Base-by-base conservation (phyloP, 2,888 invertebrate species). In the Drosophila atripex region DNA sequence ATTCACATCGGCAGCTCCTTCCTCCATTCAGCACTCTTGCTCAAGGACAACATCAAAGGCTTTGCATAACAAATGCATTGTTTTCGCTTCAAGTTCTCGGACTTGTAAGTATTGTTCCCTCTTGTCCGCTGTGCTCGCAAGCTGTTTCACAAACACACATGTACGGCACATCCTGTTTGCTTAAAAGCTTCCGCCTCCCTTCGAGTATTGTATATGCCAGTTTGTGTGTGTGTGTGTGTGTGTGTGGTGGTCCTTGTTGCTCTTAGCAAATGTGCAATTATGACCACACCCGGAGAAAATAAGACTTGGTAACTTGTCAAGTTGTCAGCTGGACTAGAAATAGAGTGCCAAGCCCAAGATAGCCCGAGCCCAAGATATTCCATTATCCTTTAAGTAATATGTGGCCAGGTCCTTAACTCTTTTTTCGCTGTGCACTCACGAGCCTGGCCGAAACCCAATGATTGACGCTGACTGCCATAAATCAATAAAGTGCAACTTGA, bases 11-110 rank as follows among this genome's bases (percentile, higher is more conserved):
- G 9, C 23, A 60, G 45, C 61, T 55, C 52, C 69, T 58, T 68
- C 52, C 73, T 79, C 77, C 73, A 76, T 70, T 75, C 75, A 66
- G 58, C 46, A 51, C 41, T 47, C 25, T 54, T 23, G 47, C 16
- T 50, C 57, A 86, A 82, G 86, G 86, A 78, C 76, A 77, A 65
- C 82, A 78, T 80, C 82, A 86, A 86, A 84, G 86, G 85, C 86
- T 82, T 82, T 82, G 86, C 82, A 82, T 86, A 82, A 73, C 71
- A 86, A 82, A 82, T 82, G 76, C 76, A 80, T 80, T 84, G 76
- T 75, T 86, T 83, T 83, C 73, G 66, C 70, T 79, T 77, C 58
- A 63, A 56, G 63, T 65, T 60, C 56, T 65, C 64, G 64, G 71
- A 71, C 65, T 71, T 71, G 56, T 70, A 68, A 73, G 73, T 64